Conservation (phyloP, 2,888 invertebrate genomes). For the Eupithecia subfuscata region DNA sequence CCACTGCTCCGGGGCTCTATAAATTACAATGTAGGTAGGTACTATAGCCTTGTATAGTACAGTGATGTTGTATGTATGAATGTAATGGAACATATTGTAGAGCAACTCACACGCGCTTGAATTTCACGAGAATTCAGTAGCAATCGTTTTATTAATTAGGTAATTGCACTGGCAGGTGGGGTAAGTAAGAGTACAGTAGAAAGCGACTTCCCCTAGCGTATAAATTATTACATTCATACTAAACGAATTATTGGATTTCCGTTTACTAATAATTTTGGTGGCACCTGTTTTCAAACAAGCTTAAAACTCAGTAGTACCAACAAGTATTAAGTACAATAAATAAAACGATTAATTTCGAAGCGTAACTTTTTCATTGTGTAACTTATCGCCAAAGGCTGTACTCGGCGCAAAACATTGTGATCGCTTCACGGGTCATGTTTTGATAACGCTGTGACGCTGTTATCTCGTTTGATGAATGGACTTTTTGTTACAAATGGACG, state of each 20-base stretch:
- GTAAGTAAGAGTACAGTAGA: background rate
- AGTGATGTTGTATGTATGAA: background rate
- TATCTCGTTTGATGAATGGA: conserved; percentile 81
- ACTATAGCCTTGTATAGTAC: background rate
- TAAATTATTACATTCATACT: background rate
- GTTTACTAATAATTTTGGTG: conserved; percentile 38
- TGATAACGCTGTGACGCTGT: conserved; percentile 80
- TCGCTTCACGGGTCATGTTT: conserved; percentile 79
- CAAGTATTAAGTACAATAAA: conserved; percentile 59
- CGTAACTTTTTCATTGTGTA: conserved; percentile 73
- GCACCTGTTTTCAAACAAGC: conserved; percentile 52
- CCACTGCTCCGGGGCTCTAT: conserved; percentile 26
- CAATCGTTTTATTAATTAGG: background rate
- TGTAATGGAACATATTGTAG: background rate
- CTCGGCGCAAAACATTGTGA: conserved; percentile 75
- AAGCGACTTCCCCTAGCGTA: background rate
- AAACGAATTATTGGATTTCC: conserved; percentile 27
- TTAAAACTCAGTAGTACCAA: conserved; percentile 48
- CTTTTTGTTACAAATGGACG: conserved; percentile 80
- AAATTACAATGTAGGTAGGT: conserved; percentile 24
- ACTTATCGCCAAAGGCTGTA: conserved; percentile 68
- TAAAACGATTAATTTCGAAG: conserved; percentile 68
- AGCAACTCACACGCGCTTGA: conserved; percentile 8
- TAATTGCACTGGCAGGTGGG: background rate
- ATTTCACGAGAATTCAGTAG: background rate